Evolutionary conservation across 92 coral and sea anemone species (phyloP).

Genomic region (Phenganax subtilis): DNA sequence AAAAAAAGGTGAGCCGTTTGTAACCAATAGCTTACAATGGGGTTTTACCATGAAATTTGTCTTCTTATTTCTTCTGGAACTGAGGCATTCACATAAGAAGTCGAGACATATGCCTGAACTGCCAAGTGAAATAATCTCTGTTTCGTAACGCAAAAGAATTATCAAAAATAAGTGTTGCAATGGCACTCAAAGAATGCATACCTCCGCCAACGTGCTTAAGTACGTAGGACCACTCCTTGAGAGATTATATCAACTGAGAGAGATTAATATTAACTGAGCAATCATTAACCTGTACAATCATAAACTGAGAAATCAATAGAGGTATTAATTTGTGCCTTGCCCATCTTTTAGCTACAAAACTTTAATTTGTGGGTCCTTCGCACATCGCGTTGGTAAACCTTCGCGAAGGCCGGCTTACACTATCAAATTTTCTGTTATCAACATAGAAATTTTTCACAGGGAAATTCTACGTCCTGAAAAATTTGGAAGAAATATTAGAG

Average conservation of each 20-base stretch:
- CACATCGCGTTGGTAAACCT: too few relatives aligned
- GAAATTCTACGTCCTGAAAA: too few relatives aligned
- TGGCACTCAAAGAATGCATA: background rate
- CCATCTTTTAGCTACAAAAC: too few relatives aligned
- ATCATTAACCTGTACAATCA: background rate
- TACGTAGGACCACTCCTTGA: too few relatives aligned
- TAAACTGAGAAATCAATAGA: too few relatives aligned
- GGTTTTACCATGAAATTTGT: background rate
- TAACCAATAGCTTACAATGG: background rate
- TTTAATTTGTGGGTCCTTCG: too few relatives aligned
- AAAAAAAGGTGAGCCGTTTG: background rate
- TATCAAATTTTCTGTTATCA: too few relatives aligned
- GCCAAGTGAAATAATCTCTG: conserved; percentile 40
- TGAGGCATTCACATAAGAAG: background rate
- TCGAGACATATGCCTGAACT: conserved; percentile 8
- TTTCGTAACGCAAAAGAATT: background rate
- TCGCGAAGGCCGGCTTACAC: too few relatives aligned
- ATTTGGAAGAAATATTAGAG: too few relatives aligned
- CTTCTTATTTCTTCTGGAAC: conserved; percentile 28
- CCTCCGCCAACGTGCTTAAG: background rate
- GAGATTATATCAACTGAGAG: too few relatives aligned
- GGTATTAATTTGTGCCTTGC: too few relatives aligned
- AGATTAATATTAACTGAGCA: background rate
- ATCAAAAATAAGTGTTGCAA: background rate
- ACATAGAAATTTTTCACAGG: too few relatives aligned